Conservation (phyloP, 2,888 invertebrate species). For the Andrena fulva region DNA sequence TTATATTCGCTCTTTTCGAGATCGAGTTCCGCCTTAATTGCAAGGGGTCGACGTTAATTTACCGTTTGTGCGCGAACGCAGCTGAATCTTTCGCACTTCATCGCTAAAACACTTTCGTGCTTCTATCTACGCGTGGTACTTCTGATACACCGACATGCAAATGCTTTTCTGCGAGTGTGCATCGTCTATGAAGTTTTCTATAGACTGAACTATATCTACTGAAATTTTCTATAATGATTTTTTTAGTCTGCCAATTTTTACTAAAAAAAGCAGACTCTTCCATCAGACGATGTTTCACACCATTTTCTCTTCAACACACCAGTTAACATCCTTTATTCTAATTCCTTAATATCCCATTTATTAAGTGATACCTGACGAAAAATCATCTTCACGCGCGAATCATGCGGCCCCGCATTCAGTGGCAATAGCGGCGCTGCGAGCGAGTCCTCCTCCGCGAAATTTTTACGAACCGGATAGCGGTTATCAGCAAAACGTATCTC, state of each 20-base stretch:
- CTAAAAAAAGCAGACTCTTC: neutral
- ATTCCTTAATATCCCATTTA: no score
- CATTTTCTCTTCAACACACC: no score
- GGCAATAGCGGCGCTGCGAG: neutral
- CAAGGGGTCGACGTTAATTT: slow-evolving; percentile 44
- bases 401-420: neutral
- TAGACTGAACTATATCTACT: no score
- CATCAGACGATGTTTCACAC: no score
- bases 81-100: slow-evolving; percentile 43
- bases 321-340: no score
- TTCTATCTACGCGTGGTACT: neutral
- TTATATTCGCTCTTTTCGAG: slow-evolving; percentile 51
- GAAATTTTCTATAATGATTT: neutral
- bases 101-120: slow-evolving; percentile 7
- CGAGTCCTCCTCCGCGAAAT: slow-evolving; percentile 11
- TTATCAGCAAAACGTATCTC: slow-evolving; percentile 54
- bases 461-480: slow-evolving; percentile 34
- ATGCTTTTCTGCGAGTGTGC: neutral
- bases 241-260: neutral
- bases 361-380: no score
- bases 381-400: neutral
- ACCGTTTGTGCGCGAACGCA: slow-evolving; percentile 36
- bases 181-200: neutral
- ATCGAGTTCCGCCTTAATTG: slow-evolving; percentile 60
- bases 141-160: neutral